Base-by-base conservation (phyloP, 1,140 invertebrate genomes). In the Myzus persicae region DNA sequence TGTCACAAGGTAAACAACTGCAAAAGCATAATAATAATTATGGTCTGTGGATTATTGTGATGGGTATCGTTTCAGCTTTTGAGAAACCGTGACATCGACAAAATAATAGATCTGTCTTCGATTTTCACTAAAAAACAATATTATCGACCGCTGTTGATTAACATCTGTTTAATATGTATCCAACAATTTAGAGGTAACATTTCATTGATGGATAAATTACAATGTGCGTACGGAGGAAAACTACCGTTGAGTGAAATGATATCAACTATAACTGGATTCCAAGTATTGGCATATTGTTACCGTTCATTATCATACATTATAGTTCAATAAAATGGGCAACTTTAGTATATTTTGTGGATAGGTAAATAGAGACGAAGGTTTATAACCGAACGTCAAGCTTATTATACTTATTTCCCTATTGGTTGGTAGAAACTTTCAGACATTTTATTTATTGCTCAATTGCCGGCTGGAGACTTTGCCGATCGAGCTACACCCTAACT, bases 401-500 rank as follows among this genome's bases (percentile, higher is more conserved):
- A 76, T 76, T 76, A 67, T 76, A 18, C 31, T 76, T 76, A 76
- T n/a, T 76, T 76, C 31, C 31, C 59, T 76, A 76, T n/a, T 76
- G 59, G n/a, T 76, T 76, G n/a, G 59, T 76, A 76, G 59, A 76
- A 76, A 76, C 59, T 76, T 76, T 76, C 14, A 76, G 59, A 76
- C 59, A 76, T n/a, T 76, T 76, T 76, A 76, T 76, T 76, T 76
- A 76, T 76, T 14, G 59, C 5, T 76, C 31, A 76, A 76, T 76
- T 76, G 59, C 59, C 59, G 59, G 14, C n/a, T 76, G 59, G 59
- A 76, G 59, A 76, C n/a, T 67, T 67, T 76, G 59, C n/a, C 31
- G n/a, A 76, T 76, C 59, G 31, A 9, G 14, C n/a, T n/a, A 14
- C 59, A 76, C 59, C 59, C 59, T 76, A 76, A 76, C 59, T 76